These are phyloP conservation scores for Penaeus monodon DNA, from an alignment of 2,888 invertebrate genomes.

Conservation along the genomic window DNA sequence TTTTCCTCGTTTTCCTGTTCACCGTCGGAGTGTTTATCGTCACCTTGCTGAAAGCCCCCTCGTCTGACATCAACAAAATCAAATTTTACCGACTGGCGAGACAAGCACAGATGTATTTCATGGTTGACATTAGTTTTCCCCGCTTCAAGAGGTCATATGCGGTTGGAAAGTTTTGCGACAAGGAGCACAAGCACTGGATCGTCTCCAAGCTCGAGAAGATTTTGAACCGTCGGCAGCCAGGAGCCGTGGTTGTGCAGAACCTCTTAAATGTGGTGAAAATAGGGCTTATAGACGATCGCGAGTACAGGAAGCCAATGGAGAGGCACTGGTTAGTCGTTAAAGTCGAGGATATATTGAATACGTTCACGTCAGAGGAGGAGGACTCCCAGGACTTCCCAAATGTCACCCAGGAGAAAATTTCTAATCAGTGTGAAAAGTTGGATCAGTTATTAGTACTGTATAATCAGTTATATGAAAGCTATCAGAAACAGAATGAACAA, in stretches of 20 bases:
- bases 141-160: neutral
- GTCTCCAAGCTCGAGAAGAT: neutral
- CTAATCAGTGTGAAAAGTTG: conserved; percentile 1
- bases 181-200: neutral
- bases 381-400: neutral
- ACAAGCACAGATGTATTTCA: conserved; percentile 5
- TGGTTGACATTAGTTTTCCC: conserved; percentile 29
- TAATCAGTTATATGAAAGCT: conserved; percentile 16
- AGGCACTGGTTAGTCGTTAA: too few relatives aligned
- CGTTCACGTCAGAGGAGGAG: neutral
- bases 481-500: conserved; percentile 33
- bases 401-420: neutral
- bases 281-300: neutral
- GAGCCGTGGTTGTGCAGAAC: neutral
- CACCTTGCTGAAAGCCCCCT: conserved; percentile 39
- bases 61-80: conserved; percentile 9
- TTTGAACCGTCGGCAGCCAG: neutral
- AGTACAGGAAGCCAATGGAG: neutral
- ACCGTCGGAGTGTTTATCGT: conserved; percentile 37
- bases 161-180: neutral
- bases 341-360: neutral
- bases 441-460: conserved; percentile 19
- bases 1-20: conserved; percentile 44
- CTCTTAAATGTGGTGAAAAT: neutral
- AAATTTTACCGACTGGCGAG: conserved; percentile 7